A percentile compares a stretch with the other conserved stretches of the same genome.
Evolutionary conservation across 2,888 invertebrate species (phyloP).

Genomic region (Syritta pipiens): DNA sequence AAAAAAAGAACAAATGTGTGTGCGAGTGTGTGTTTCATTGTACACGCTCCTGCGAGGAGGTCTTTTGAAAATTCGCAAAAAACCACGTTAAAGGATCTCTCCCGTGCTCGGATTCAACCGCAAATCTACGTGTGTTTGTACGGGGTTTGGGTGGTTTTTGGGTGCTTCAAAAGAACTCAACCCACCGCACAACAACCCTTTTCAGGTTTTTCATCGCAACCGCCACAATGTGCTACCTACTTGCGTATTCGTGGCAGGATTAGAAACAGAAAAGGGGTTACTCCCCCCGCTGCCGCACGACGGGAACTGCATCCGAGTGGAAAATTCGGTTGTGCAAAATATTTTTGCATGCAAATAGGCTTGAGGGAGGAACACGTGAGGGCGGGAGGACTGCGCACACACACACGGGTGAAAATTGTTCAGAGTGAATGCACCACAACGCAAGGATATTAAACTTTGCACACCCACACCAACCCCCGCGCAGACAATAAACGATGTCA

Average conservation of each 20-base stretch:
- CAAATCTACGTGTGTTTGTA: slow-evolving; percentile 17
- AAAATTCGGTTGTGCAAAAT: slow-evolving; percentile 60
- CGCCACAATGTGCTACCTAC: slow-evolving; percentile 44
- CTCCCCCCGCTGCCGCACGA: slow-evolving; percentile 1
- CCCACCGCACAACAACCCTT: slow-evolving; percentile 39
- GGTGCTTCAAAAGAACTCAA: slow-evolving; percentile 18
- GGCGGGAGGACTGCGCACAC: too few relatives aligned
- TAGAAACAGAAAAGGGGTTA: slow-evolving; percentile 36
- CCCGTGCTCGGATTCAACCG: slow-evolving; percentile 32
- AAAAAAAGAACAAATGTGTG: background rate
- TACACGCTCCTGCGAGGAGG: background rate
- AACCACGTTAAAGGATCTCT: slow-evolving; percentile 30
- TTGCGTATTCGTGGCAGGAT: slow-evolving; percentile 59
- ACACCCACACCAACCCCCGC: slow-evolving; percentile 2
- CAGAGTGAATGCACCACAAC: slow-evolving; percentile 44
- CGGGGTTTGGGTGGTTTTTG: slow-evolving; percentile 23
- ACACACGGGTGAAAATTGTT: background rate
- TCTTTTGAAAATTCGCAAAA: slow-evolving; percentile 18
- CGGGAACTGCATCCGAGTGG: slow-evolving; percentile 57
- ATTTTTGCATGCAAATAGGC: slow-evolving; percentile 57
- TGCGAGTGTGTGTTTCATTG: background rate
- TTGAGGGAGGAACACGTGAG: background rate
- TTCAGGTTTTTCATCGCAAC: slow-evolving; percentile 18
- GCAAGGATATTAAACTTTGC: slow-evolving; percentile 43
- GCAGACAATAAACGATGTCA: slow-evolving; percentile 63